Evolutionary conservation across 2,888 invertebrate species (phyloP), one percentile per base, ranked within the genome.

Genomic region (Acrobasis suavella): DNA sequence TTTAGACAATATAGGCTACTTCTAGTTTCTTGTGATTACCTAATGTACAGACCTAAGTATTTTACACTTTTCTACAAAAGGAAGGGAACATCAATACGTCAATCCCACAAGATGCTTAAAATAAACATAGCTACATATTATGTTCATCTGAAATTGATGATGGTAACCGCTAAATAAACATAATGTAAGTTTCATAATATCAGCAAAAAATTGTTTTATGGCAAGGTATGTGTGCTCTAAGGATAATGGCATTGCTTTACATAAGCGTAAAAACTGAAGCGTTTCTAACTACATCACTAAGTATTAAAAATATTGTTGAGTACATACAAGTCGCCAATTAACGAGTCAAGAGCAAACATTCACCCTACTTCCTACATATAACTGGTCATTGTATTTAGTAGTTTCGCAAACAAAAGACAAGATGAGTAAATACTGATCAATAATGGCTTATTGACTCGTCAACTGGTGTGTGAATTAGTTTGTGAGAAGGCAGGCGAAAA

Each of bases 401-500:
- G 32, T 32, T 32, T 32, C 32, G 32, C 32, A 32, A 32, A 32
- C 32, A 32, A 7, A 32, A 32, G 32, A 32, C 32, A 32, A 32
- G 32, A 32, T 32, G 5, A 12, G 39, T 39, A 39, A 39, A 42
- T 42, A 10, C 2, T 14, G 46, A 6, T 46, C 14, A 46, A n/a
- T 14, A n/a, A 14, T 14, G 14, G 14, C 46, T 32, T 46, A 46
- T 46, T 46, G 46, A 14, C 46, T 46, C 56, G 16, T 22, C 56
- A 22, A 46, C 56, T 42, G 12, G 42, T n/a, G 46, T 32, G 14
- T 37, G n/a, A 9, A 38, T 16, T 70, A 64, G 62, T 65, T 66
- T 60, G 72, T 73, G 71, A 71, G 68, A 72, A 74, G 68, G 72
- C 76, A 74, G 85, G 85, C 85, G 68, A 75, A 71, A 73, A 72